Conservation (phyloP, 2,113 vertebrate species). For the Heterocephalus glaber region DNA sequence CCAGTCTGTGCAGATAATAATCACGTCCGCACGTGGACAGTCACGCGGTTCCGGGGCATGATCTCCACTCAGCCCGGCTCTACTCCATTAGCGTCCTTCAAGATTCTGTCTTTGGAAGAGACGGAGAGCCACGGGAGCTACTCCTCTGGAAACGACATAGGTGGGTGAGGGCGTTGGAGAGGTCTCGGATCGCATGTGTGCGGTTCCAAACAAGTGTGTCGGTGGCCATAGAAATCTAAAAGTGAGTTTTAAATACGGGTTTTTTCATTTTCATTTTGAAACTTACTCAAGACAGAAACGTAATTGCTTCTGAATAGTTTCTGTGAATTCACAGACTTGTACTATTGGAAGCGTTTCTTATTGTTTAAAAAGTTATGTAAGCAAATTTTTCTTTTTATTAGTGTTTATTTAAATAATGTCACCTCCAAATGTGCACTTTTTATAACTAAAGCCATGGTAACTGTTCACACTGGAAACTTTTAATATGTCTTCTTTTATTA, state of each 20-base stretch:
- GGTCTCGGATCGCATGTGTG: rapidly evolving
- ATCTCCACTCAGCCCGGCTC: conserved; percentile 98
- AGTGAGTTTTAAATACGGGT: background rate
- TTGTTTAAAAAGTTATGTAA: background rate
- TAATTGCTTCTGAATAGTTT: background rate
- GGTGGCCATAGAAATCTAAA: background rate
- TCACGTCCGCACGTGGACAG: conserved; percentile 97
- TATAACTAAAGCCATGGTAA: background rate
- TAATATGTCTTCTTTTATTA: background rate
- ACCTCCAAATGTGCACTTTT: background rate
- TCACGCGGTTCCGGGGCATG: conserved; percentile 97
- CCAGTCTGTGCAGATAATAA: conserved; percentile 98
- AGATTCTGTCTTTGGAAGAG: conserved; percentile 97
- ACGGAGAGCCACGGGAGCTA: conserved; percentile 97
- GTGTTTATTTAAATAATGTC: background rate
- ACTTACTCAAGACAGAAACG: background rate
- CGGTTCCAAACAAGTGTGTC: background rate
- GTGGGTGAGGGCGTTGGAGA: conserved; percentile 80
- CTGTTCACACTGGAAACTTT: background rate
- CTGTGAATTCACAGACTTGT: background rate
- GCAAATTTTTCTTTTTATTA: background rate
- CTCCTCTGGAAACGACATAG: conserved; percentile 96
- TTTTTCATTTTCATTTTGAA: conserved; percentile 8
- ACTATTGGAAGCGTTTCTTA: background rate
- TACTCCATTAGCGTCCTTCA: conserved; percentile 96